Percentiles rank a stretch among this genome's conserved stretches.
phyloP scores from a whole-genome alignment of 2,797 vertebrate genomes.

The Fistularia tabacaria region DNA sequence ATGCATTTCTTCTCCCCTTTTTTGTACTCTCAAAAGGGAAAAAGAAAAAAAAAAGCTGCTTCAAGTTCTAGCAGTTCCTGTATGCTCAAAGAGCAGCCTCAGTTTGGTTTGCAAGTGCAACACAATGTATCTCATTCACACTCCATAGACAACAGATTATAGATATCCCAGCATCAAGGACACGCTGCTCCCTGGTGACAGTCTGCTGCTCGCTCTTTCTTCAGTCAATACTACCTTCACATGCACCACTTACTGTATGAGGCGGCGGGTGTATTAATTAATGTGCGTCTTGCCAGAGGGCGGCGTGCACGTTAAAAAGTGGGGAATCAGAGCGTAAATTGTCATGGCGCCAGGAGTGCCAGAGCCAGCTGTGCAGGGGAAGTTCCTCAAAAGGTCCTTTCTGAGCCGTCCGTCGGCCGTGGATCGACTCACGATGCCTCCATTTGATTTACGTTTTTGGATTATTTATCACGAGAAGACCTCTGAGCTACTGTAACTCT shows the following conservation, averaged over 20 bases:
- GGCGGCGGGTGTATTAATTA: conserved; percentile 53
- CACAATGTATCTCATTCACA: conserved; percentile 41
- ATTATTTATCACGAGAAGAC: not conserved
- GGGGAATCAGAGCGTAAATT: conserved; percentile 45
- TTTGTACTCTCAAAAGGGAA: conserved; percentile 20
- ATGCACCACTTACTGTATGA: conserved; percentile 47
- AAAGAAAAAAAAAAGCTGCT: conserved; percentile 16
- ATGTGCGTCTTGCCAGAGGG: conserved; percentile 51
- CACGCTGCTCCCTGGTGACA: conserved; percentile 62
- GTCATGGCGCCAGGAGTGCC: conserved; percentile 27
- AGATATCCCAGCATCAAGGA: conserved; percentile 75
- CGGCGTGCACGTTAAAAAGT: conserved; percentile 46
- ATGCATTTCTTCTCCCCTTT: conserved; percentile 20
- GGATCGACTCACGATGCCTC: not conserved
- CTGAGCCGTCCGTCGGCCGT: not conserved
- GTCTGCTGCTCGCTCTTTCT: conserved; percentile 63
- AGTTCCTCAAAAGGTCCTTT: too few relatives aligned
- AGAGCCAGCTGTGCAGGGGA: conserved; percentile 24
- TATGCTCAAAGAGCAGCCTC: not conserved
- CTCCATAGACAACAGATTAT: conserved; percentile 55
- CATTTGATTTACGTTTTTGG: not conserved
- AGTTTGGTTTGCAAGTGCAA: conserved; percentile 40
- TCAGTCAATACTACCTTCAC: conserved; percentile 71
- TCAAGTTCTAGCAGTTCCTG: conserved; percentile 9
- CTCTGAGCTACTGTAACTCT: not conserved